Evolutionary conservation across 2,888 invertebrate genomes (phyloP), one percentile per base, ranked within the genome.

Genomic region (Metalampra italica): DNA sequence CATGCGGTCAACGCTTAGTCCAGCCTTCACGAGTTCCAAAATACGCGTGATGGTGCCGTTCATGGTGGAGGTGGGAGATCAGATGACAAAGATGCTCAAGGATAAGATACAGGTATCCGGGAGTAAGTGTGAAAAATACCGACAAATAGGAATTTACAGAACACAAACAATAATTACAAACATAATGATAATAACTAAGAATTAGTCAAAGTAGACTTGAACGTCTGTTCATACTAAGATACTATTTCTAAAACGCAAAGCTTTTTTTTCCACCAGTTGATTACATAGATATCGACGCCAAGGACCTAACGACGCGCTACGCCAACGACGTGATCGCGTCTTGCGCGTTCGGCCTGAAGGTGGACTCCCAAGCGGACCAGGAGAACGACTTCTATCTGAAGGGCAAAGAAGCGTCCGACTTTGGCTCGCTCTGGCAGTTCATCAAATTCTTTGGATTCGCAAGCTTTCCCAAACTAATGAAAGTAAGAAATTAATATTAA

Each of bases 371-470:
- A 40, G 66, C 69, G 22, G 75, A 91, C 0, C 74, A 65, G 9
- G 67, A 90, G 0, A 91, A 92, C 56, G 71, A 83, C 41, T 92
- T 92, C 66, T 91, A 88, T 57, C 36, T 62, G 29, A 86, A 82
- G 81, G 91, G 90, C 9, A 88, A 87, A 55, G 68, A 70, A 29
- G 68, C 82, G 2, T 80, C 90, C 1, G 57, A 51, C 0, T 66
- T 72, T 13, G 56, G 51, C 2, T 22, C 22, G 3, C 54, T 64
- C 9, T 54, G 45, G 9, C 62, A 63, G 38, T 38, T 64, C 9
- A 9, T 68, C 0, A 47, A 56, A 4, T 55, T 68, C 40, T 56
- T 65, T 12, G 29, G 53, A 0, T 47, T 51, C 42, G 32, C 46
- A 3, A 49, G 53, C 1, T 60, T 54, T 39, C 66, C 68, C 5